Evolutionary conservation across 1,140 invertebrate species (phyloP).

Genomic region (Tyrophagus putrescentiae): DNA sequence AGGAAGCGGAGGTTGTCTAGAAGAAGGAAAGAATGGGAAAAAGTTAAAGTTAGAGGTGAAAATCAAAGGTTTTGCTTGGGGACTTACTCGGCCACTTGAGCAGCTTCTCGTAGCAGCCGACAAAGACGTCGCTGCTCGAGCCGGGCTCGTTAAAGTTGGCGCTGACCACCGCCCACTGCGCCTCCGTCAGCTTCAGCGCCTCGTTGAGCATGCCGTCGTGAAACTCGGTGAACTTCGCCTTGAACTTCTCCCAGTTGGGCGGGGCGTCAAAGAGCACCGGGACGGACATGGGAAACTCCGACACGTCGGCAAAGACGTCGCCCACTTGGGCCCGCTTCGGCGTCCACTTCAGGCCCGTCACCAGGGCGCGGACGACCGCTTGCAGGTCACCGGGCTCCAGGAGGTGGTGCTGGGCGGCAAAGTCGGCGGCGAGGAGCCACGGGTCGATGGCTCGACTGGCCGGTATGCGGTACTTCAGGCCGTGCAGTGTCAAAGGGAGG

Average conservation of each 20-base stretch:
- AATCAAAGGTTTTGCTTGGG: background rate
- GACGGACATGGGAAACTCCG: background rate
- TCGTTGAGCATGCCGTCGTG: background rate
- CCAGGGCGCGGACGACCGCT: background rate
- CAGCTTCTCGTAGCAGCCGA: background rate
- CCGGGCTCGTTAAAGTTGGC: background rate
- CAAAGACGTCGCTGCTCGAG: background rate
- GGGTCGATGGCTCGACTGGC: background rate
- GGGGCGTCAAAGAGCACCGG: background rate
- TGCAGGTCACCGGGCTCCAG: background rate
- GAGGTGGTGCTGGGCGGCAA: background rate
- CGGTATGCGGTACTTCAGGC: background rate
- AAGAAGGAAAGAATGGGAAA: background rate
- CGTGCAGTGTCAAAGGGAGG: background rate
- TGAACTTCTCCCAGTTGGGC: background rate
- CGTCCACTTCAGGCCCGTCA: background rate
- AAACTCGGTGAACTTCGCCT: background rate
- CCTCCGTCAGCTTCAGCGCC: background rate
- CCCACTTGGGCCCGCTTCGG: background rate
- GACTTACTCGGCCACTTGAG: slow-evolving; percentile 7
- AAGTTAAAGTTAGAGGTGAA: background rate
- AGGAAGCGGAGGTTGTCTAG: background rate
- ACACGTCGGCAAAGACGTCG: background rate
- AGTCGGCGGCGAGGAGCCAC: background rate
- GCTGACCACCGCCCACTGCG: background rate